Evolutionary conservation across 2,888 invertebrate species (phyloP).

Genomic region (Camptogramma bilineatum): DNA sequence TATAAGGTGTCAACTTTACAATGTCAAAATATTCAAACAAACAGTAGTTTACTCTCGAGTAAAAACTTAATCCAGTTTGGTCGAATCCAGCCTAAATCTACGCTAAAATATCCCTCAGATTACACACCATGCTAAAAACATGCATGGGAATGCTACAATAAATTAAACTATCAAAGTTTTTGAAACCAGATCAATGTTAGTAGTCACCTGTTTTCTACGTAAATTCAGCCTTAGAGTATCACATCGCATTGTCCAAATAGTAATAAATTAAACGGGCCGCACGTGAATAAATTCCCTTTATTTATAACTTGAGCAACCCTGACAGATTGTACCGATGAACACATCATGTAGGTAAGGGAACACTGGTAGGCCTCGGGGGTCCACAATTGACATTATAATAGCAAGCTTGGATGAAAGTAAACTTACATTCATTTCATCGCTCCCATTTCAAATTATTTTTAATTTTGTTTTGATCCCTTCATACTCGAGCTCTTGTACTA

Average conservation of each 20-base stretch:
- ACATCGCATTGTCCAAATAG: constrained; percentile 65
- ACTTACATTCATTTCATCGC: constrained; percentile 51
- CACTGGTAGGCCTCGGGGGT: constrained; percentile 62
- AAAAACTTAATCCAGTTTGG: too few relatives aligned
- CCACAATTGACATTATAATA: constrained; percentile 79
- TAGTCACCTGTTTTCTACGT: constrained; percentile 6
- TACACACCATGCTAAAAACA: too few relatives aligned
- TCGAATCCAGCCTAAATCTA: too few relatives aligned
- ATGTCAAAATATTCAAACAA: too few relatives aligned
- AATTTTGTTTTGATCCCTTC: constrained; percentile 22
- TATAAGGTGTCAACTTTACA: too few relatives aligned
- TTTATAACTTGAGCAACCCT: constrained; percentile 67
- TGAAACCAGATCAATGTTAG: background rate
- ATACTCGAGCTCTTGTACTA: constrained; percentile 26
- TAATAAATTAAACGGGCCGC: constrained; percentile 73
- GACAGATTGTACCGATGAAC: constrained; percentile 81
- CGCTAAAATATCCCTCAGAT: too few relatives aligned
- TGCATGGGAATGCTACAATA: too few relatives aligned
- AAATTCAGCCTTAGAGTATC: constrained; percentile 29
- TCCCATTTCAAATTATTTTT: constrained; percentile 30
- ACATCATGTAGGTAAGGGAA: constrained; percentile 76
- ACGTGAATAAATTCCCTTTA: constrained; percentile 73
- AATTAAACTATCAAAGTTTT: too few relatives aligned
- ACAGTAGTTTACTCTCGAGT: too few relatives aligned
- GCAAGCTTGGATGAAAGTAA: constrained; percentile 45